A percentile compares a stretch with the other conserved stretches of the same genome.
Conservation (phyloP, 2,888 invertebrate species). For the Myopa tessellatipennis region DNA sequence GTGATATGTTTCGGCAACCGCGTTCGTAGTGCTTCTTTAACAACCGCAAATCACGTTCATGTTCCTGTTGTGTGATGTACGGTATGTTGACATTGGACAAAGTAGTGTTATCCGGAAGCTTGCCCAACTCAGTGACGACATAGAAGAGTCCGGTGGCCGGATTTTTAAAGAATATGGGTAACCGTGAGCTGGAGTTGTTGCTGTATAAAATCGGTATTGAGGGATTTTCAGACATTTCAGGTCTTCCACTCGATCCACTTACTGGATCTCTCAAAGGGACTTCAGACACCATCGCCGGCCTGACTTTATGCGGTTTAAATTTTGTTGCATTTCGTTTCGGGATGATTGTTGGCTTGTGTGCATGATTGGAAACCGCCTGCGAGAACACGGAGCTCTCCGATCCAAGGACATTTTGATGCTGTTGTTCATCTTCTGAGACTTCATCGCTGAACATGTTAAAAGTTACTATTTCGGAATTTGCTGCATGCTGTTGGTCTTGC, state of each 20-base stretch:
- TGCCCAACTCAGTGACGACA: slow-evolving; percentile 62
- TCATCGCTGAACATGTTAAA: slow-evolving; percentile 53
- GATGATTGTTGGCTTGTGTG: too few species aligned
- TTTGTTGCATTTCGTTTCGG: slow-evolving; percentile 17
- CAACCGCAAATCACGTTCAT: slow-evolving; percentile 58
- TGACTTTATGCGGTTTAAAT: not conserved
- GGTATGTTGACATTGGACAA: slow-evolving; percentile 51
- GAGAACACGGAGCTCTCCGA: not conserved
- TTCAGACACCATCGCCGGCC: not conserved
- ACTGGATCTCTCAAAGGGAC: not conserved
- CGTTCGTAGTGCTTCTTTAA: slow-evolving; percentile 54
- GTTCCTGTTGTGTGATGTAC: slow-evolving; percentile 63
- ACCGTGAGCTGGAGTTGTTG: slow-evolving; percentile 44
- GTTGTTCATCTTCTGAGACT: slow-evolving; percentile 30
- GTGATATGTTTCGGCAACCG: slow-evolving; percentile 43
- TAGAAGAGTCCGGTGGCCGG: slow-evolving; percentile 64
- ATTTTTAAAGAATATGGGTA: slow-evolving; percentile 65
- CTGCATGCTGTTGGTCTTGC: not conserved
- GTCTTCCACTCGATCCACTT: not conserved
- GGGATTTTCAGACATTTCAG: too few species aligned
- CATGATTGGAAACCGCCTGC: not conserved
- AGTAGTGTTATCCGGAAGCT: slow-evolving; percentile 33
- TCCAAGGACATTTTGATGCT: slow-evolving; percentile 48
- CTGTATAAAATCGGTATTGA: slow-evolving; percentile 24
- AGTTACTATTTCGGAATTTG: not conserved